Evolutionary conservation across 1,140 invertebrate genomes (phyloP), one percentile per base, ranked within the genome.

Genomic region (Heliconius melpomene): DNA sequence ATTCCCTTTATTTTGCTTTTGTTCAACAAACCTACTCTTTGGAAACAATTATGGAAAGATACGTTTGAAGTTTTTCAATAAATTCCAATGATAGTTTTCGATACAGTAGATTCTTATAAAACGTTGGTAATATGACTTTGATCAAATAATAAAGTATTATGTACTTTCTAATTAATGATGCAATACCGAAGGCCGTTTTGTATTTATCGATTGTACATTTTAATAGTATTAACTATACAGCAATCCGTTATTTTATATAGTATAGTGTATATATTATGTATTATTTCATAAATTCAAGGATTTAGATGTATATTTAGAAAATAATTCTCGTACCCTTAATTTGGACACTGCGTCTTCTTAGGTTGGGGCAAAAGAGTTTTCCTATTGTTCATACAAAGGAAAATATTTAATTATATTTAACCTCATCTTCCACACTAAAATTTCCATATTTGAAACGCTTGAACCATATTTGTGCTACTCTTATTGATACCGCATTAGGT

Each of bases 91-190:
- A 66, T 29, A 26, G 5, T 26, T 29, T 23, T 3, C 60, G 11
- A 9, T 29, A 3, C 8, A 60, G 23, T 60, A 26, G 57, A 26
- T 66, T 66, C 8, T 13, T 13, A 66, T 29, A 66, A 66, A 66
- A 66, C 13, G 26, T 16, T 23, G 8, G 11, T 26, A 26, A 66
- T 66, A 66, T 26, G 13, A 66, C 60, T 29, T 36, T 70, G 75
- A 76, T 66, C 40, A 70, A 40, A 76, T 76, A 70, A 76, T 32
- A 26, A n/a, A 9, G 18, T 9, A 46, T 46, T 77, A 77, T 40
- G 57, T 77, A 57, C 75, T 77, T 77, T 77, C 23, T 77, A 75
- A n/a, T 66, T 71, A 70, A 50, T 70, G 75, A 40, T 76, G 75
- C 38, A 77, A 71, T 70, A 71, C 26, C 11, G 60, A 77, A 77